Evolutionary conservation across 2,888 invertebrate species (phyloP), one percentile per base, ranked within the genome.

Genomic region (Endotricha flammealis): DNA sequence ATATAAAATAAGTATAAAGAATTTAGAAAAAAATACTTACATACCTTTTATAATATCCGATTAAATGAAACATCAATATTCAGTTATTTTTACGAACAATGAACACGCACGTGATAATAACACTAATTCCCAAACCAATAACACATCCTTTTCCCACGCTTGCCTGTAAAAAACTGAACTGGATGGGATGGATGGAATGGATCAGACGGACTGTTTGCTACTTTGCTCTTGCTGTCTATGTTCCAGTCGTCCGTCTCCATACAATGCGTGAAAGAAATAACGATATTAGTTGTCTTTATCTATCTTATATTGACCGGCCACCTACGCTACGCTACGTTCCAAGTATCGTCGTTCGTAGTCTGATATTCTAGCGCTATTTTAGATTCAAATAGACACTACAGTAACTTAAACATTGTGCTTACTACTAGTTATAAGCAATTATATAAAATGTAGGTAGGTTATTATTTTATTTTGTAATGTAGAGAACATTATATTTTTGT

Each of bases 91-190:
- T 28, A 1, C 7, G 12, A 13, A 34, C n/a, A 34, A 12, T 43
- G 42, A 48, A 38, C 62, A 62, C 67, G 62, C 74, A 72, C 78
- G 77, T 77, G 68, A 71, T 56, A 48, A 50, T 46, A 46, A 44
- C 60, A 53, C 46, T 43, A 50, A 46, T 45, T 43, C 35, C 37
- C 39, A 23, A 51, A 56, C 58, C 46, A 52, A 45, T 38, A 29
- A 49, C 61, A 75, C 77, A 61, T 38, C 73, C 66, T 54, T 46
- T 42, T 41, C 36, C 25, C n/a, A 54, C 61, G 57, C 55, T 44
- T 51, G 41, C 57, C 54, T 49, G 59, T 53, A 67, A 63, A 70
- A 70, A 71, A 81, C 81, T 81, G 66, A 73, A 45, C 60, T n/a
- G n/a, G n/a, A n/a, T n/a, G n/a, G n/a, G n/a, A n/a, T n/a, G n/a